Percentiles rank a stretch among this genome's conserved stretches.
These are phyloP conservation scores for Leptinotarsa texana DNA, from an alignment of 1,140 invertebrate genomes.

Conservation along the genomic window DNA sequence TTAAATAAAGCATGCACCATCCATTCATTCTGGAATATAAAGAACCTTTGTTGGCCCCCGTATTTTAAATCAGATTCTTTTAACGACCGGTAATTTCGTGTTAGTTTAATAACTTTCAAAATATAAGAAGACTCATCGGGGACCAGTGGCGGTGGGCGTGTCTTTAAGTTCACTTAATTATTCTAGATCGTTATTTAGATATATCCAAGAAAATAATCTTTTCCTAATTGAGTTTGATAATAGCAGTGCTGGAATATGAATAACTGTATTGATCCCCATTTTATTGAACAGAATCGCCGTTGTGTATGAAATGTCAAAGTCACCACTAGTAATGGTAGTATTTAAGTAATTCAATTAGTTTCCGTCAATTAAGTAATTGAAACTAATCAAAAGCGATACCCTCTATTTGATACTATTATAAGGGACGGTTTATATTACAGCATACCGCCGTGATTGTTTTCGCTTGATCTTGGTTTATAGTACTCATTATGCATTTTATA, in stretches of 20 bases:
- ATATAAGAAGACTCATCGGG: background rate
- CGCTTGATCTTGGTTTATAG: no score
- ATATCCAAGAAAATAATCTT: slow-evolving; percentile 6
- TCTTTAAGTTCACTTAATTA: background rate
- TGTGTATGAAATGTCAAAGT: no score
- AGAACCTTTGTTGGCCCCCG: background rate
- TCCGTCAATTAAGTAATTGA: no score
- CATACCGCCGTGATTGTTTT: no score
- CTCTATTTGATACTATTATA: no score
- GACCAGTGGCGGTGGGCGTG: slow-evolving; percentile 4
- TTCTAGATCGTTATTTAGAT: slow-evolving; percentile 8
- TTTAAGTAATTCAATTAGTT: no score
- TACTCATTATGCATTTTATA: no score
- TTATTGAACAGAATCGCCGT: background rate
- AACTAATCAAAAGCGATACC: no score
- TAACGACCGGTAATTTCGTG: background rate
- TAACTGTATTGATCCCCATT: background rate
- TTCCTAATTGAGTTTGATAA: background rate
- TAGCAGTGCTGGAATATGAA: background rate
- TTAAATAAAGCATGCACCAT: no score
- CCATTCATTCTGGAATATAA: no score
- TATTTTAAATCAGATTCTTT: background rate
- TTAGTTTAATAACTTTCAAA: slow-evolving; percentile 1
- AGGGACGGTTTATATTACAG: no score
- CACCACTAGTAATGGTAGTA: no score